Evolutionary conservation across 2,888 invertebrate genomes (phyloP).

Genomic region (Choreutis nemorana): DNA sequence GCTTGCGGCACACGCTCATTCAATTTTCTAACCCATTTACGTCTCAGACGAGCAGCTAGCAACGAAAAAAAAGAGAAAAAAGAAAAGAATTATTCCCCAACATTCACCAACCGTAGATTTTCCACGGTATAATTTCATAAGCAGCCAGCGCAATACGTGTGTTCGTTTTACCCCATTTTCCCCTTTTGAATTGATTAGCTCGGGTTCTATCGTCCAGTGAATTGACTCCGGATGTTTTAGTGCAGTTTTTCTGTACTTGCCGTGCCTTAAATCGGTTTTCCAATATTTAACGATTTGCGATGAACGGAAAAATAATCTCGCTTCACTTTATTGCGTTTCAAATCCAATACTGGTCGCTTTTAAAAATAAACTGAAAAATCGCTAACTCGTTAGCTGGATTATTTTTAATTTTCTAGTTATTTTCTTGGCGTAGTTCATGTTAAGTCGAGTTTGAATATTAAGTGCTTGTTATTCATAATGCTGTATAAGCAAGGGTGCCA

Average conservation of each 20-base stretch:
- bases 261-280: constrained; percentile 21
- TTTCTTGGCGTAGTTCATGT: background rate
- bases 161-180: constrained; percentile 52
- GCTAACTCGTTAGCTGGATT: too few species aligned
- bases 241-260: constrained; percentile 25
- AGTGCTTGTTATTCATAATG: constrained; percentile 18
- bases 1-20: constrained; percentile 48
- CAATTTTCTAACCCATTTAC: constrained; percentile 68
- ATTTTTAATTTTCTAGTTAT: background rate
- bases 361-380: too few species aligned
- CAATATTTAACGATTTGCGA: constrained; percentile 34
- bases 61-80: constrained; percentile 24
- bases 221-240: constrained; percentile 39
- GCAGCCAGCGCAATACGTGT: constrained; percentile 39
- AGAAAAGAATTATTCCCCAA: constrained; percentile 34
- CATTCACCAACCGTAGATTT: constrained; percentile 45
- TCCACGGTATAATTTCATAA: constrained; percentile 62
- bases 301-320: too few species aligned
- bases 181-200: constrained; percentile 62
- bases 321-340: too few species aligned
- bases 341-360: too few species aligned
- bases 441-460: background rate
- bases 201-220: constrained; percentile 52
- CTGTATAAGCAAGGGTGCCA: constrained; percentile 26
- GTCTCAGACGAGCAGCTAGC: constrained; percentile 53